phyloP scores from a whole-genome alignment of 2,113 vertebrate species.

The Periophthalmodon schlosseri region DNA sequence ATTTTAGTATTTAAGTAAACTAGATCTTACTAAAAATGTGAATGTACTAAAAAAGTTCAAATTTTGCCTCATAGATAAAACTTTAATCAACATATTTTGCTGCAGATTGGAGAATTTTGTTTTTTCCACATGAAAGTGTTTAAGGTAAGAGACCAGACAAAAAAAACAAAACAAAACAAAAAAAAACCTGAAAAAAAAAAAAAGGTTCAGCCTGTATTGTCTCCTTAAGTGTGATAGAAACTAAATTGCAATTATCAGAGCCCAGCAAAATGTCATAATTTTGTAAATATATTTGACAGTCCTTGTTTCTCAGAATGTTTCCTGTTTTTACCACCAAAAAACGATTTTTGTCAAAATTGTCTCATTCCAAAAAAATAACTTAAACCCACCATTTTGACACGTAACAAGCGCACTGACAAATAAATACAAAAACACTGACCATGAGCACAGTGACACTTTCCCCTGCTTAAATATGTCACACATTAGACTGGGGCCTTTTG shows the following conservation, averaged over 20 bases:
- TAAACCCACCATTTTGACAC: conserved; percentile 51
- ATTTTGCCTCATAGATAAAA: no score
- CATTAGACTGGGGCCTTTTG: conserved; percentile 44
- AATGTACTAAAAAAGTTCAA: no score
- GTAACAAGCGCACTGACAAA: conserved; percentile 68
- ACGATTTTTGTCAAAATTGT: conserved; percentile 10
- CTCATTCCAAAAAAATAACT: conserved; percentile 50
- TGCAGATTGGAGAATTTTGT: no score
- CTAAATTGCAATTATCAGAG: neutral
- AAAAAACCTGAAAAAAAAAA: no score
- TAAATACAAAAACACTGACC: conserved; percentile 74
- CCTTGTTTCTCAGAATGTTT: neutral
- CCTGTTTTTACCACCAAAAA: neutral
- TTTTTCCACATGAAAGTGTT: no score
- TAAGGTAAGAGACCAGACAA: no score
- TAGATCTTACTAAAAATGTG: no score
- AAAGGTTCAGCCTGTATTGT: no score
- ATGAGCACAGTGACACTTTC: conserved; percentile 56
- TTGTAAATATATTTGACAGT: neutral
- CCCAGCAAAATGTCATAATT: neutral
- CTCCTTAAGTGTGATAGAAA: neutral
- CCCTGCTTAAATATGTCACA: conserved; percentile 35
- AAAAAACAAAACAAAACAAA: no score
- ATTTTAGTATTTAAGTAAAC: no score
- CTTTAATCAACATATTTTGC: no score